These are phyloP conservation scores for Neoniphon sammara DNA, from an alignment of 2,797 vertebrate genomes.

Conservation along the genomic window DNA sequence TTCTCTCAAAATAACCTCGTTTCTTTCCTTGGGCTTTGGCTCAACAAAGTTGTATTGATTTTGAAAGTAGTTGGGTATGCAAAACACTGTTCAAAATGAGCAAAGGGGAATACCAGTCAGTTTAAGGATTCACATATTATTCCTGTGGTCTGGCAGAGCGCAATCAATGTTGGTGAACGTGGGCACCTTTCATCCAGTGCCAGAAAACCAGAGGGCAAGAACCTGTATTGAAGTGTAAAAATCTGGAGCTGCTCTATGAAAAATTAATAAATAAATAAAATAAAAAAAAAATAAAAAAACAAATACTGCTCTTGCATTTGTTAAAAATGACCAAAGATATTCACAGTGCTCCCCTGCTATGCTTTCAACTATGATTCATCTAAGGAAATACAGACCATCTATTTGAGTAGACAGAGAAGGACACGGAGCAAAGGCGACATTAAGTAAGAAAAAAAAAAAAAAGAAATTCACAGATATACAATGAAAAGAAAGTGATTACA, in stretches of 20 bases:
- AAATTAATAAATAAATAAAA: too few relatives aligned
- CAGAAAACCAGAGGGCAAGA: conserved; percentile 4
- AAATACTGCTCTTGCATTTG: conserved; percentile 33
- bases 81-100: conserved; percentile 31
- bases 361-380: not conserved
- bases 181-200: conserved; percentile 13
- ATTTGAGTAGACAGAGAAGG: not conserved
- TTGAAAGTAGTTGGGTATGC: conserved; percentile 51
- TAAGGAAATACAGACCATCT: conserved; percentile 1
- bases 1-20: conserved; percentile 32
- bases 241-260: not conserved
- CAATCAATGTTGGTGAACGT: not conserved
- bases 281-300: not conserved
- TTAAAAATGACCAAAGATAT: conserved; percentile 33
- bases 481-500: not conserved
- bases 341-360: not conserved
- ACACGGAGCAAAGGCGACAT: not conserved
- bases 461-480: conserved; percentile 15
- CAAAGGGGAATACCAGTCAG: conserved; percentile 44
- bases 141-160: not conserved
- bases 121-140: not conserved
- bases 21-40: conserved; percentile 42
- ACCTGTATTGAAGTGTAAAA: not conserved
- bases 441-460: too few relatives aligned
- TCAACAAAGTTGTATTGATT: conserved; percentile 56